Base-by-base conservation (phyloP, 2,888 invertebrate species). In the Anthoptus insignis region DNA sequence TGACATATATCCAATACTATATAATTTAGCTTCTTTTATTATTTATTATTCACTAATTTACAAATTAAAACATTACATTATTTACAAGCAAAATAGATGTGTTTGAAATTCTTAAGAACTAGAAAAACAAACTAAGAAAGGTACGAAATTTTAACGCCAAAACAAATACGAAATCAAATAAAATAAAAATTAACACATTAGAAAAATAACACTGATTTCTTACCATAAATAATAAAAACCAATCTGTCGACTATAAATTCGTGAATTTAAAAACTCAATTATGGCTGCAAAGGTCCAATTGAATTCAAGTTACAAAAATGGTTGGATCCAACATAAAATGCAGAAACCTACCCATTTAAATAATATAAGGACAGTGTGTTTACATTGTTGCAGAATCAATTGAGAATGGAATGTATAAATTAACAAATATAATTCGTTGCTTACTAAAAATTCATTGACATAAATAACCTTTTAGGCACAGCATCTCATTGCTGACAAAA, bases 301-400 rank as follows among this genome's bases (percentile, higher is more conserved):
- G 24, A n/a, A 34, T 19, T 39, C 14, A 54, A 16, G 14, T 5
- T 16, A 16, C 47, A 54, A 22, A 61, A 16, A 34, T 54, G 54
- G 54, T 53, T 42, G 53, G 24, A 47, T 22, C 61, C 49, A 45
- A 63, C 24, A 27, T 47, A 37, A n/a, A 24, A 61, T 61, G 54
- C 32, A 54, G 49, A 63, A 56, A 11, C 22, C 3, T 45, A 29
- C 34, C 13, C 11, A 42, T 24, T 59, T 3, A 34, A 34, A 22
- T 32, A 14, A 50, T 24, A 14, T 56, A 34, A 14, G 1, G n/a
- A n/a, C 37, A 63, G 37, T 63, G 61, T 21, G 47, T 14, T 27
- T 63, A 63, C 47, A 21, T 37, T 63, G 54, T 56, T 37, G 27
- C 59, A 42, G 16, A 21, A 50, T 34, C 9, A 1, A 54, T 27